Conservation (phyloP, 2,113 vertebrate genomes). For the Apteryx mantelli region DNA sequence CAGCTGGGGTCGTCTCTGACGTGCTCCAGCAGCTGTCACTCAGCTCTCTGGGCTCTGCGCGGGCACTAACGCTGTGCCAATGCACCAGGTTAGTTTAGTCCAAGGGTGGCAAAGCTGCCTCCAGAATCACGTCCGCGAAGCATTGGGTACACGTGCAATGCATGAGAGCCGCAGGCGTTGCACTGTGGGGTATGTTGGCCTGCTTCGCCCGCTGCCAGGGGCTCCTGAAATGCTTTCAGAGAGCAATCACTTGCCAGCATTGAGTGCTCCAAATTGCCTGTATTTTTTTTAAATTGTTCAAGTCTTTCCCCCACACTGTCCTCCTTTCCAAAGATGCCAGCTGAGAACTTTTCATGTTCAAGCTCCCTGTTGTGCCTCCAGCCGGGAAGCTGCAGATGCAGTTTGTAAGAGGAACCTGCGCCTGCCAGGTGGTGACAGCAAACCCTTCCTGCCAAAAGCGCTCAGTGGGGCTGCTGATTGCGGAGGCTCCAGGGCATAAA, state of each 20-base stretch:
- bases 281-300: background rate
- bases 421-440: background rate
- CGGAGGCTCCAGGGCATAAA: background rate
- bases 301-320: background rate
- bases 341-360: background rate
- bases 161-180: background rate
- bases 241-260: background rate
- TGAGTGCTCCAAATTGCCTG: background rate
- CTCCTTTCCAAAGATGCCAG: background rate
- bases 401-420: background rate
- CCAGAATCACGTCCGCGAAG: background rate
- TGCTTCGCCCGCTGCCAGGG: accelerated
- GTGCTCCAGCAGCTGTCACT: background rate
- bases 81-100: background rate
- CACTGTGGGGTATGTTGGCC: accelerated
- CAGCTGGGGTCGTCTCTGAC: background rate
- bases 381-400: background rate
- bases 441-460: background rate
- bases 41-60: background rate
- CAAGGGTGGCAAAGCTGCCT: background rate
- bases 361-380: accelerated
- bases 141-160: accelerated
- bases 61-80: background rate
- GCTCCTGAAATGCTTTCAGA: background rate
- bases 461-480: background rate